These are phyloP conservation scores for Limnodromus scolopaceus DNA, from an alignment of 2,797 vertebrate species.

Conservation along the genomic window DNA sequence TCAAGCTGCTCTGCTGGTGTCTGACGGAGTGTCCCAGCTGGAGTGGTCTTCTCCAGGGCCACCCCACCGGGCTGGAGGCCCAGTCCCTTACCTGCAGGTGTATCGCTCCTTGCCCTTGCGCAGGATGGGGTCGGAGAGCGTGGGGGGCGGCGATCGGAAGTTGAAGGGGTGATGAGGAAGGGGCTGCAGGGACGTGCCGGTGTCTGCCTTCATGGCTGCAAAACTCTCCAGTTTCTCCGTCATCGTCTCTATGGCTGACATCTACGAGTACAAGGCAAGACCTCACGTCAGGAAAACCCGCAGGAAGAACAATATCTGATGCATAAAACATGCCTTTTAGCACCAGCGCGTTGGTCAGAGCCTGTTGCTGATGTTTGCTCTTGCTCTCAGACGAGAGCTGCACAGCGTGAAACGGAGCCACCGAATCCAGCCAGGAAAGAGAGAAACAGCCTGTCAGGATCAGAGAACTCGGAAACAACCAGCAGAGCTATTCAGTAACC, in stretches of 20 bases:
- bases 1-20: background rate
- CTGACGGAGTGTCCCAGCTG: accelerated
- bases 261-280: slow-evolving; percentile 74
- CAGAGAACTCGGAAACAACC: background rate
- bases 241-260: slow-evolving; percentile 99
- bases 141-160: slow-evolving; percentile 94
- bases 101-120: slow-evolving; percentile 99
- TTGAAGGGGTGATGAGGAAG: slow-evolving; percentile 94
- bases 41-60: background rate
- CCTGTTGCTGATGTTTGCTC: background rate
- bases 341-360: background rate
- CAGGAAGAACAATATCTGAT: accelerated
- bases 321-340: accelerated
- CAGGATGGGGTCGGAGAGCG: slow-evolving; percentile 96
- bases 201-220: slow-evolving; percentile 91
- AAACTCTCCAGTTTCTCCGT: slow-evolving; percentile 97
- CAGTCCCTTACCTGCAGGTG: slow-evolving; percentile 89
- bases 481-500: background rate
- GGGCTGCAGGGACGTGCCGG: slow-evolving; percentile 89
- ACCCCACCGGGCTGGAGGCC: accelerated
- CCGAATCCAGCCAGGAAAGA: background rate
- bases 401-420: background rate
- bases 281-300: background rate
- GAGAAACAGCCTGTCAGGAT: accelerated
- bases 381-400: background rate